A percentile compares a stretch with the other conserved stretches of the same genome.
phyloP scores from a whole-genome alignment of 2,113 vertebrate species.

The Aythya baeri region DNA sequence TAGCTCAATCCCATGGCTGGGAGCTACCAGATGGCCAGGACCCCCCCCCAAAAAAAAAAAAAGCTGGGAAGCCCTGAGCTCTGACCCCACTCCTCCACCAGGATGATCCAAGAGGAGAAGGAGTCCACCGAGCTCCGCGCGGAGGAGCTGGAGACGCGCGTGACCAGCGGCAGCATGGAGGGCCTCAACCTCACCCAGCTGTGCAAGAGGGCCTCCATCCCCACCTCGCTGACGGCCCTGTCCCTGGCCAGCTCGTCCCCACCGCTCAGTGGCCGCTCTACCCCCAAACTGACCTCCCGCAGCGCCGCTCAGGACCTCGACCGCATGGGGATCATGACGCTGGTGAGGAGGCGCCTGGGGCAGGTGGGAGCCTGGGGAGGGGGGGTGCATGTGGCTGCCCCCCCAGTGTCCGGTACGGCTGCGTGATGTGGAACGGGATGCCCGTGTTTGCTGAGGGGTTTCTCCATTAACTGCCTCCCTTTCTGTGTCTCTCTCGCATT shows the following conservation, averaged over 20 bases:
- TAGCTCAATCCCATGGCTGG: background rate
- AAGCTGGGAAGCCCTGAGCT: background rate
- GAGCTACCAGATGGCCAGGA: background rate
- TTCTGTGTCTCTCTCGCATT: conserved; percentile 75
- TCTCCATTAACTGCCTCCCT: conserved; percentile 56
- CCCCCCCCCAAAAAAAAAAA: too few species aligned
- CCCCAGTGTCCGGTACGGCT: accelerated
- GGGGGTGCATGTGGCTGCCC: background rate
- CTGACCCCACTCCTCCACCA: conserved; percentile 25
- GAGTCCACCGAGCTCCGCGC: conserved; percentile 92
- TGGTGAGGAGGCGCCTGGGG: conserved; percentile 80
- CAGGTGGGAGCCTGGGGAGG: background rate
- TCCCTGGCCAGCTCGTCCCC: conserved; percentile 92
- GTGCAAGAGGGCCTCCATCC: conserved; percentile 88
- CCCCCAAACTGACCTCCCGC: conserved; percentile 88
- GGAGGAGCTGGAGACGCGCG: conserved; percentile 91
- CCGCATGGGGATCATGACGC: conserved; percentile 91
- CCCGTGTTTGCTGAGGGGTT: background rate
- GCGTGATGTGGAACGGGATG: background rate
- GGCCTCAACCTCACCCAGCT: conserved; percentile 90
- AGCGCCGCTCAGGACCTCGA: conserved; percentile 92
- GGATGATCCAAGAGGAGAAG: conserved; percentile 98
- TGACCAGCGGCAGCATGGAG: conserved; percentile 95
- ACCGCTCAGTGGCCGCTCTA: conserved; percentile 88
- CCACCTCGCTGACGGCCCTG: conserved; percentile 92